Evolutionary conservation across 2,797 vertebrate genomes (phyloP), one percentile per base, ranked within the genome.

Genomic region (Oreortyx pictus): DNA sequence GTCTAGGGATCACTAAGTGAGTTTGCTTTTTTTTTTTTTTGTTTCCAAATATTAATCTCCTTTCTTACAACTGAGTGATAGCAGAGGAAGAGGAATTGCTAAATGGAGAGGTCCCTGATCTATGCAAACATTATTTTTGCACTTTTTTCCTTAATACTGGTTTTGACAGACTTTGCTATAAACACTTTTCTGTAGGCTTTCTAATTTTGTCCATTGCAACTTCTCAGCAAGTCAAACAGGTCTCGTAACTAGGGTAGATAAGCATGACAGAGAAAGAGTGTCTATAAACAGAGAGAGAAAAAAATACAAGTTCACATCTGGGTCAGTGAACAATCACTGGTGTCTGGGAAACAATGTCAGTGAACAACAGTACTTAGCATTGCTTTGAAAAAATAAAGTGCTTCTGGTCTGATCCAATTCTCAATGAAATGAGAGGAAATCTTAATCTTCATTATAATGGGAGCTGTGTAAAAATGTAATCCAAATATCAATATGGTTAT

Each of bases 281-380:
- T 92, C 90, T 93, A 86, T 82, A 96, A 94, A 93, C 57, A 91
- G 41, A 88, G 50, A 37, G 35, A 84, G 80, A 79, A 90, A 85
- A 90, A 94, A 90, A 41, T 1, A 74, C 70, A 96, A 92, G 94
- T 96, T 97, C 93, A 96, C 86, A 91, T 97, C 72, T 96, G 96
- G 96, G 95, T 96, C 96, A 96, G n/a, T 89, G 94, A 92, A 92
- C 82, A 97, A 91, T 96, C 14, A 0, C 46, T 91, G 62, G 44
- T 93, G 86, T 96, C 90, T 96, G 82, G 50, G 89, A 96, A 93
- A 95, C 72, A 96, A 80, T 92, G 88, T 77, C 74, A 94, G 33
- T 1, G 16, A 91, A 75, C 71, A 94, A 80, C 78, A 90, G 70
- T 65, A 71, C 57, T 94, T 93, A 91, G 77, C 62, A 57, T 65